These are phyloP conservation scores for Lampropteryx suffumata DNA, from an alignment of 2,888 invertebrate species.

Conservation along the genomic window DNA sequence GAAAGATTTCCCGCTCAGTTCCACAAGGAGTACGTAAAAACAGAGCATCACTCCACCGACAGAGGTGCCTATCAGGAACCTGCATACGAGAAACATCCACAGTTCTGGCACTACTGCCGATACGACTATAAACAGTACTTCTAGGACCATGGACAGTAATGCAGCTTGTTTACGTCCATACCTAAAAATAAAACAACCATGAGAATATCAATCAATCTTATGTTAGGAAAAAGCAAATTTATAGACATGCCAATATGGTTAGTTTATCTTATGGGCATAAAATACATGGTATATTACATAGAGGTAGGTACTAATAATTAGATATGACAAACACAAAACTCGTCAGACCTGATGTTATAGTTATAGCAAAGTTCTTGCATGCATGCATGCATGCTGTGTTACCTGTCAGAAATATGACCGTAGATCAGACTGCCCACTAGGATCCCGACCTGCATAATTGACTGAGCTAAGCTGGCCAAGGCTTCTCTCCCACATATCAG, in stretches of 20 bases:
- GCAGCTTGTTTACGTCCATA: constrained; percentile 85
- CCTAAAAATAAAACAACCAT: constrained; percentile 58
- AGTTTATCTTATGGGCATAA: too few relatives aligned
- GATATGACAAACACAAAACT: too few relatives aligned
- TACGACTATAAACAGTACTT: constrained; percentile 77
- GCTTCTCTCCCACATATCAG: constrained; percentile 82
- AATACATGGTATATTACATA: too few relatives aligned
- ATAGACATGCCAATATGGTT: too few relatives aligned
- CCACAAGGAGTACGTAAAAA: constrained; percentile 85
- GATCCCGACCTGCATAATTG: constrained; percentile 81
- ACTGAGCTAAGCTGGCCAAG: constrained; percentile 80
- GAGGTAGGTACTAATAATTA: too few relatives aligned
- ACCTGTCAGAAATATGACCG: constrained; percentile 79
- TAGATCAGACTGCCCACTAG: constrained; percentile 80
- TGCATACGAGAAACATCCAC: constrained; percentile 82
- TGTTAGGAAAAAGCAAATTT: too few relatives aligned
- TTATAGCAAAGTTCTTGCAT: too few relatives aligned
- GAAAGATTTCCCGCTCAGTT: constrained; percentile 82
- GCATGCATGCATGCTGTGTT: too few relatives aligned
- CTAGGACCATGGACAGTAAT: constrained; percentile 80
- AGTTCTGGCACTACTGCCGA: constrained; percentile 83
- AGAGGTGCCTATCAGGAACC: constrained; percentile 83
- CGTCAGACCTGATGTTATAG: too few relatives aligned
- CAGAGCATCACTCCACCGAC: constrained; percentile 87
- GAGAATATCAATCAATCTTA: too few relatives aligned